Conservation (phyloP, 2,888 invertebrate species). For the Caenorhabditis angaria region DNA sequence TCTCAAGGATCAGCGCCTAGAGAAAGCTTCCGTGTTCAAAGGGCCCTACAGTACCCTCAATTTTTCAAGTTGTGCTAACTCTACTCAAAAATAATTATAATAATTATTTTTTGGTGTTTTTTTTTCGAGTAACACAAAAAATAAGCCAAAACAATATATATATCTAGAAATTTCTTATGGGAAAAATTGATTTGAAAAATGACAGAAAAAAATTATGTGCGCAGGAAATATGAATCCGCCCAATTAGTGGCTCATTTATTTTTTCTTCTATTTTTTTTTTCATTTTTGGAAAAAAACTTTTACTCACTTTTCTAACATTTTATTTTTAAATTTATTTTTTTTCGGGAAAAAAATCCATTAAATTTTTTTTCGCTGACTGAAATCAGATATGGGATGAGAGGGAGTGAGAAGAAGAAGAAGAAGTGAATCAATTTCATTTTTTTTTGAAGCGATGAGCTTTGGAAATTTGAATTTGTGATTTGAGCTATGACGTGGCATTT, state of each 20-base stretch:
- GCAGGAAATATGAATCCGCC: slow-evolving; percentile 2
- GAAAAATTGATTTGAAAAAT: slow-evolving; percentile 1
- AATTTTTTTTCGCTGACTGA: slow-evolving; percentile 2
- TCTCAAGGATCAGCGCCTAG: too few relatives aligned
- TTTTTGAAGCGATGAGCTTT: too few relatives aligned
- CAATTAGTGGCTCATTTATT: background rate
- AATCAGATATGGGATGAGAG: background rate
- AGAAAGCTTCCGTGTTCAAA: too few relatives aligned
- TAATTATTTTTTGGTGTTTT: background rate
- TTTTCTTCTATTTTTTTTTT: background rate
- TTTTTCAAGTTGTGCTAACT: too few relatives aligned
- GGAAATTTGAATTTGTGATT: too few relatives aligned
- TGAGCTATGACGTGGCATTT: too few relatives aligned
- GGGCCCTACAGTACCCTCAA: too few relatives aligned
- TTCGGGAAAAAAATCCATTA: slow-evolving; percentile 2
- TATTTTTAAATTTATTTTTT: background rate
- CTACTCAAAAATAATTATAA: background rate
- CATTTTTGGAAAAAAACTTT: background rate
- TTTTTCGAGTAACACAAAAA: background rate
- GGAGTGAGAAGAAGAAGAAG: background rate
- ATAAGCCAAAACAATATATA: background rate
- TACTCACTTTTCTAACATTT: background rate
- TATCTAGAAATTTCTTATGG: too few relatives aligned
- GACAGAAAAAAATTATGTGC: background rate
- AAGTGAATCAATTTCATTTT: background rate